These are phyloP conservation scores for Neotoma lepida DNA, from an alignment of 2,113 vertebrate genomes.

Conservation along the genomic window DNA sequence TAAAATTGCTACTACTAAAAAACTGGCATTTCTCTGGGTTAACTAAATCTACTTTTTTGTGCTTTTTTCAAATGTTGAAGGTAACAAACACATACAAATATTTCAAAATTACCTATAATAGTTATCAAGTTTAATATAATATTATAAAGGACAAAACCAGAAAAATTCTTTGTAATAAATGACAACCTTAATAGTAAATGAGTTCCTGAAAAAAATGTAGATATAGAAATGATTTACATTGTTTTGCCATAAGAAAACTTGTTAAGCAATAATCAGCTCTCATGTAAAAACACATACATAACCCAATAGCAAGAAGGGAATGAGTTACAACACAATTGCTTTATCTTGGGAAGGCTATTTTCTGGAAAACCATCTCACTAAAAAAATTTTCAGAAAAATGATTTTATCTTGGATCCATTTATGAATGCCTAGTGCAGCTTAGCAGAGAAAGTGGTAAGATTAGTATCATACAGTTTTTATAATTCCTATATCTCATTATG, in stretches of 20 bases:
- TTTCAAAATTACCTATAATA: constrained; percentile 79
- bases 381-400: constrained; percentile 79
- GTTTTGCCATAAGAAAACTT: constrained; percentile 82
- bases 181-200: constrained; percentile 79
- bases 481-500: constrained; percentile 74
- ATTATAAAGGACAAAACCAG: constrained; percentile 80
- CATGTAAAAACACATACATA: constrained; percentile 74
- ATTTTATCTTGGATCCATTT: constrained; percentile 73
- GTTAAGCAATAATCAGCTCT: constrained; percentile 84
- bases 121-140: constrained; percentile 83
- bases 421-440: constrained; percentile 74
- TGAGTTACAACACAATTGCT: constrained; percentile 77
- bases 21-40: constrained; percentile 74
- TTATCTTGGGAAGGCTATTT: constrained; percentile 81
- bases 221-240: constrained; percentile 85
- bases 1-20: constrained; percentile 73
- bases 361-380: constrained; percentile 78
- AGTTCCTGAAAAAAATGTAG: constrained; percentile 83
- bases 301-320: constrained; percentile 73
- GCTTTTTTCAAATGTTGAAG: constrained; percentile 78
- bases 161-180: constrained; percentile 80
- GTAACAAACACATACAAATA: constrained; percentile 83
- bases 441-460: constrained; percentile 71
- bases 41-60: constrained; percentile 82
- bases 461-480: constrained; percentile 73